Base-by-base conservation (phyloP, 2,113 vertebrate species). In the Cyanistes caeruleus region DNA sequence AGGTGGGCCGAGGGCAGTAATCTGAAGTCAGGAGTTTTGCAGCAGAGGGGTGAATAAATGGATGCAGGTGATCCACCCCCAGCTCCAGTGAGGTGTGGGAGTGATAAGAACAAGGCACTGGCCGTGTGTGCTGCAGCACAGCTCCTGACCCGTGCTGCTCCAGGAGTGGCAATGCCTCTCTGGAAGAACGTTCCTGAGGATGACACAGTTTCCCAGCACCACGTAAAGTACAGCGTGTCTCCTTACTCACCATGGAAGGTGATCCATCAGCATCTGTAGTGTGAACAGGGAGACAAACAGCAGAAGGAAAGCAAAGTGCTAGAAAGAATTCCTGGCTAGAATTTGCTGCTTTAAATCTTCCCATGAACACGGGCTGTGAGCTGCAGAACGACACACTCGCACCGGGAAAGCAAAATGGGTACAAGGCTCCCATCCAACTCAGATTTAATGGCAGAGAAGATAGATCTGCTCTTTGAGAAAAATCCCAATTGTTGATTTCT, bases 401-500 rank as follows among this genome's bases (percentile, higher is more conserved):
- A 52, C 55, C 14, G 0, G 7, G 1, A 79, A 55, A 84, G 91
- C 33, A 52, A 90, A 96, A 94, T 64, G 95, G 93, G 96, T 63
- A 77, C 49, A 46, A 78, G 92, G 95, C 95, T 93, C 27, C 86
- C 83, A 82, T 91, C 88, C 92, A 94, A 48, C 78, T 93, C 3
- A 2, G 91, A 56, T 78, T 84, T 92, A 94, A 96, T 92, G 95
- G 92, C 86, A 90, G 43, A 76, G 89, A 70, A 87, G 96, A 77
- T 6, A 59, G 95, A 95, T 82, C 84, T 5, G 35, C 91, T 91
- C 68, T 48, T 35, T 37, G 73, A 85, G 90, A 92, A 94, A 90
- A 95, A 72, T 63, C 90, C 88, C 94, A 87, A 37, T 89, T 94
- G 94, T 94, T 94, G 94, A 95, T 92, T 86, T 95, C 85, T 95